Base-by-base conservation (phyloP, 2,888 invertebrate species). In the Muscina levida region DNA sequence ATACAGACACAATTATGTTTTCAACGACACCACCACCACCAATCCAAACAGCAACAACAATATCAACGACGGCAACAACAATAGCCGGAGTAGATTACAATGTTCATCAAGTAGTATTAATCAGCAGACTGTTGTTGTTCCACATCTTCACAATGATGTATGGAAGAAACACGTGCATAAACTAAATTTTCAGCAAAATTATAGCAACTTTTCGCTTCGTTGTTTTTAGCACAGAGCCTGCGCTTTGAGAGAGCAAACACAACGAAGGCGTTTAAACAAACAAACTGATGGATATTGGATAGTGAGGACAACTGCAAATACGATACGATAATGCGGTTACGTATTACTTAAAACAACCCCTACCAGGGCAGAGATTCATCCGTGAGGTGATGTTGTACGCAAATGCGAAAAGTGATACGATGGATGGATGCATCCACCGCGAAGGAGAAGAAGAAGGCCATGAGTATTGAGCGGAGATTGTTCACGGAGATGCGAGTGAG, bases 161-260 rank as follows among this genome's bases (percentile, higher is more conserved):
- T 68, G 51, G 37, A 74, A n/a, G n/a, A n/a, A 81, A 42, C 81
- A 81, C 81, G 81, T 81, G 81, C 74, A 81, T 22, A 75, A 67
- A 48, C 72, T 72, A 56, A n/a, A 56, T 65, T 22, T 22, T 24
- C 53, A 22, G 11, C 53, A 24, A 80, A 31, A 72, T 80, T 80
- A 76, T 80, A 76, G 79, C 65, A 71, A 74, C 19, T 26, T 59
- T 46, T 71, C 53, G 39, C 26, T n/a, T 13, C 39, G 0, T 19
- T 53, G 22, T 22, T 19, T 6, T 53, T 51, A 1, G 31, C 22
- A 44, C 42, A 31, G 76, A 72, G 76, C 76, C 72, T 76, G 76
- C 79, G 31, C 31, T 31, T 70, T 48, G 37, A 19, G 76, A 73
- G 79, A 31, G 39, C 37, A 4, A 31, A 42, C 37, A 6, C 31